Conservation (phyloP, 2,797 vertebrate species). For the Saxicola maurus region DNA sequence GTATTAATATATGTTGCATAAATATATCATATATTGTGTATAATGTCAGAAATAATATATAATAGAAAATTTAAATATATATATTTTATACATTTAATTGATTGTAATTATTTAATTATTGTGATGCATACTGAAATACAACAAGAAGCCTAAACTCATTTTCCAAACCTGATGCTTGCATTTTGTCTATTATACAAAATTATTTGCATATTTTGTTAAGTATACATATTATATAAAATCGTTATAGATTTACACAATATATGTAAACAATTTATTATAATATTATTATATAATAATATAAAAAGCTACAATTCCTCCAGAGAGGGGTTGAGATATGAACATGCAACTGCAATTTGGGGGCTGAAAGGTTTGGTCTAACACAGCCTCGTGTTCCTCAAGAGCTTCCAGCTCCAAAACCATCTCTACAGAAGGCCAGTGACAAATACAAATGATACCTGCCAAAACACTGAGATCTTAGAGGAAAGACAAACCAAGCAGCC, state of each 20-base stretch:
- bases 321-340: fast-evolving
- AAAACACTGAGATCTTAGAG: not conserved
- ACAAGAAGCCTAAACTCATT: not conserved
- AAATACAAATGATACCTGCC: not conserved
- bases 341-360: not conserved
- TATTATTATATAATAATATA: too few species aligned
- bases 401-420: not conserved
- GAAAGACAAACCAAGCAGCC: not conserved
- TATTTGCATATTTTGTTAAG: not conserved
- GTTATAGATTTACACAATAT: too few species aligned
- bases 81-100: too few species aligned
- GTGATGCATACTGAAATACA: not conserved
- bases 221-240: too few species aligned
- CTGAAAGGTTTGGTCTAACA: not conserved
- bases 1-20: not conserved
- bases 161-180: not conserved
- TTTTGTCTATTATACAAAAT: not conserved
- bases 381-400: fast-evolving
- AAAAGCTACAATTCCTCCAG: not conserved
- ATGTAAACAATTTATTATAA: too few species aligned
- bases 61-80: not conserved
- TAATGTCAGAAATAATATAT: not conserved
- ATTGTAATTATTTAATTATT: not conserved
- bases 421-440: not conserved
- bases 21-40: too few species aligned